A percentile compares a stretch with the other conserved stretches of the same genome.
Evolutionary conservation across 2,113 vertebrate species (phyloP).

Genomic region (Herpetotheres cachinnans): DNA sequence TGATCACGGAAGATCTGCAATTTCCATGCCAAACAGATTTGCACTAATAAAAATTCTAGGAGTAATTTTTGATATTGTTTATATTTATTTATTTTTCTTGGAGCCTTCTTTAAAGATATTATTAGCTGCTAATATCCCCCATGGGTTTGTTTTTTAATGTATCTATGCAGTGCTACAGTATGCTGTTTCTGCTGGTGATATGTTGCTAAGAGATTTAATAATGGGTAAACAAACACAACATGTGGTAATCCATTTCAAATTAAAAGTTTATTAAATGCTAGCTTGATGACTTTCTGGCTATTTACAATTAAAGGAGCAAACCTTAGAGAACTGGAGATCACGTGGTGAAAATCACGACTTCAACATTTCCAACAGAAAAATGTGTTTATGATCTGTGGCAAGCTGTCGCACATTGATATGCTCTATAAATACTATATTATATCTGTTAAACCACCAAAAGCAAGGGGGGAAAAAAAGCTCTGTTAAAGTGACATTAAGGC

Average conservation of each 20-base stretch:
- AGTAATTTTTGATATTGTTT: conserved; percentile 53
- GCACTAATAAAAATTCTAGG: not conserved
- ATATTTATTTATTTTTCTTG: conserved; percentile 74
- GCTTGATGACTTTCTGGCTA: conserved; percentile 82
- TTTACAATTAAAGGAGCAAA: conserved; percentile 80
- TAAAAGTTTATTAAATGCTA: conserved; percentile 86
- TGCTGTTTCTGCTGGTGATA: conserved; percentile 74
- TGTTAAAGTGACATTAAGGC: conserved; percentile 39
- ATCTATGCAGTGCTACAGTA: conserved; percentile 70
- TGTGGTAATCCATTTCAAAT: conserved; percentile 86
- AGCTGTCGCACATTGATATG: conserved; percentile 58
- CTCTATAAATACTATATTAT: conserved; percentile 47
- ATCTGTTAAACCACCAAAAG: conserved; percentile 30
- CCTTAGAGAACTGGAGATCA: conserved; percentile 71
- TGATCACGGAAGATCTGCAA: not conserved
- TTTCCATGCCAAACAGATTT: not conserved
- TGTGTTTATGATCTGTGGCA: conserved; percentile 71
- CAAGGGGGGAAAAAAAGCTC: not conserved
- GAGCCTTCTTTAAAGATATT: conserved; percentile 68
- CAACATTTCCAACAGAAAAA: conserved; percentile 70
- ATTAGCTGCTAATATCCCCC: conserved; percentile 76
- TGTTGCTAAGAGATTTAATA: conserved; percentile 84
- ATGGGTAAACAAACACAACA: conserved; percentile 85
- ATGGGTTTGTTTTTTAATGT: conserved; percentile 78
- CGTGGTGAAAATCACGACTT: conserved; percentile 62